Evolutionary conservation across 1,140 invertebrate genomes (phyloP), one percentile per base, ranked within the genome.

Genomic region (Bombus breviceps): DNA sequence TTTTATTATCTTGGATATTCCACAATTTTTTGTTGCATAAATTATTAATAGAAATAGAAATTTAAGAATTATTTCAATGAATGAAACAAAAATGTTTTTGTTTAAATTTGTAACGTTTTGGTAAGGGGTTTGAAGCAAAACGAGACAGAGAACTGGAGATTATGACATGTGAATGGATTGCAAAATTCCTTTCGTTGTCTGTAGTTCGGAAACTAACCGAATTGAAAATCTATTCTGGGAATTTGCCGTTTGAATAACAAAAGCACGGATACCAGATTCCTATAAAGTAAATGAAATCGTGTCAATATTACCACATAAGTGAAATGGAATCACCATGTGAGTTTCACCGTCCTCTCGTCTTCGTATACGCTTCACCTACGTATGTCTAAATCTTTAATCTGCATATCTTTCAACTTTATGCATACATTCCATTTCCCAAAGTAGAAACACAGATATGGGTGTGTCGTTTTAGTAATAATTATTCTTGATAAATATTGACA

Each of bases 261-360:
- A 72, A 41, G 32, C 28, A 28, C 57, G 15, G 18, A 8, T 15
- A 37, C 41, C 13, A n/a, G 57, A 37, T 77, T 15, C 13, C 34
- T 47, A 66, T 64, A 37, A 71, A 34, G 37, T 39, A 79, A 84
- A 84, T 53, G 66, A 84, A 84, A 79, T 71, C 39, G 53, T 41
- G 68, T 57, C 76, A 80, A 85, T 85, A 80, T 85, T 72, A 57
- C 53, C 39, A 39, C 32, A 80, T 73, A 85, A 80, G 76, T 72
- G 77, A 85, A 73, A 73, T 73, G 41, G 83, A 85, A 73, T 73
- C 68, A 47, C 34, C 39, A 72, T 66, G 80, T 53, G 12, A 80
- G 57, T 85, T 57, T 80, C 39, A 3, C 22, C 25, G 53, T 62
- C 71, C 47, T 1, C 18, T 22, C 39, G 37, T 64, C 53, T 53